Conservation (phyloP, 2,797 vertebrate genomes). For the Coluber constrictor region DNA sequence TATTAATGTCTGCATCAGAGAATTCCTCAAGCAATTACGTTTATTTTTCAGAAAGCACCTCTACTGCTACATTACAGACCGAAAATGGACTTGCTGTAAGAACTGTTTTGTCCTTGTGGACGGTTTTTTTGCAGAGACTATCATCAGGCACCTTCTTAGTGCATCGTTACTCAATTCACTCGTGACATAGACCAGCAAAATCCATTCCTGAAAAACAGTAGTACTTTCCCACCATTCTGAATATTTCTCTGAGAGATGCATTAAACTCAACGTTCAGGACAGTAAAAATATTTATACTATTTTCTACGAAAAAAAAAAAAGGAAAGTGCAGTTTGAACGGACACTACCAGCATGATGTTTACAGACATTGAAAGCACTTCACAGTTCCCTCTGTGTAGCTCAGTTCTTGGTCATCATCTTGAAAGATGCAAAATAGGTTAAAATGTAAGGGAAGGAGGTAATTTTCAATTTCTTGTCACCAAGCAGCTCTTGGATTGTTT, state of each 20-base stretch:
- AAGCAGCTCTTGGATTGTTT: conserved; percentile 61
- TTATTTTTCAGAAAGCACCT: conserved; percentile 89
- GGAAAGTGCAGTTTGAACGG: conserved; percentile 75
- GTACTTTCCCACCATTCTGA: conserved; percentile 65
- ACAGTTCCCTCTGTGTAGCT: conserved; percentile 61
- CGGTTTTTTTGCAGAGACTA: conserved; percentile 89
- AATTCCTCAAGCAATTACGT: conserved; percentile 36
- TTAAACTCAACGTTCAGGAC: conserved; percentile 73
- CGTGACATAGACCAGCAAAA: conserved; percentile 68
- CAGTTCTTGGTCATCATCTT: conserved; percentile 56
- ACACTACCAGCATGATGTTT: conserved; percentile 93
- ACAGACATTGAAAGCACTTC: conserved; percentile 74
- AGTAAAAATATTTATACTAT: conserved; percentile 93
- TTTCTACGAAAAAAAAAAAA: conserved; percentile 79
- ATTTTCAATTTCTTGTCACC: conserved; percentile 53
- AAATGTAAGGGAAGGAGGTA: conserved; percentile 49
- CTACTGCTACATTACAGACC: conserved; percentile 99
- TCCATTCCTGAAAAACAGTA: conserved; percentile 73
- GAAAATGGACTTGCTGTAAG: conserved; percentile 99
- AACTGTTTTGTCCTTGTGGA: conserved; percentile 73
- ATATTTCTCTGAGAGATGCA: conserved; percentile 64
- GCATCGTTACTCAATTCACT: conserved; percentile 67
- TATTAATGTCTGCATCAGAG: neutral
- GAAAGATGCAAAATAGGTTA: conserved; percentile 53
- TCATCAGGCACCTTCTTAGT: conserved; percentile 71